Base-by-base conservation (phyloP, 2,113 vertebrate genomes). In the Carettochelys insculpta region DNA sequence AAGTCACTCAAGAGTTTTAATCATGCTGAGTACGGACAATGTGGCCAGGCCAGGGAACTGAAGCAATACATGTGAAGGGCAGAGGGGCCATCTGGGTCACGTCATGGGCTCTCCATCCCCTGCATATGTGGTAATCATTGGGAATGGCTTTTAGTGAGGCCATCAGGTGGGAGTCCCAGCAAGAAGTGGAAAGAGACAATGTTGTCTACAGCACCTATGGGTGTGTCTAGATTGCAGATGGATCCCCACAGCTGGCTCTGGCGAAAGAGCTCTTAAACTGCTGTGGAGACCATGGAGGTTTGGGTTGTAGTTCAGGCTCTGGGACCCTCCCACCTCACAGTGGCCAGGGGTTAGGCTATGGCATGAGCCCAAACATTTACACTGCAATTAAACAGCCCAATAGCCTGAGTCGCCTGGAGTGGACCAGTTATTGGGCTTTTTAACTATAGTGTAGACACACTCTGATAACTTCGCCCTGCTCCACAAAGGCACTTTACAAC, bases 21-120 rank as follows among this genome's bases (percentile, higher is more conserved):
- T 3, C 3, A 48, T 20, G 22, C 24, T 80, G n/a, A 83, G 38
- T 24, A 89, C 89, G 29, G 68, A 25, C 41, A 31, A 56, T 4
- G 11, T 27, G 38, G 17, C 27, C 2, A 0, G 25, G 34, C 7
- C 51, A 34, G 22, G 11, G 20, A 19, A 61, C 1, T 1, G 2
- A 8, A 34, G 6, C 17, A 47, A 24, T 38, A 8, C 8, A 8
- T 8, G 9, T n/a, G n/a, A n/a, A n/a, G n/a, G n/a, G n/a, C n/a
- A n/a, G n/a, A n/a, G n/a, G n/a, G n/a, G n/a, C n/a, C n/a, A n/a
- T n/a, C n/a, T n/a, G n/a, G n/a, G n/a, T n/a, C n/a, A n/a, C n/a
- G n/a, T n/a, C n/a, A n/a, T n/a, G n/a, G n/a, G n/a, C n/a, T n/a
- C n/a, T n/a, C n/a, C n/a, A n/a, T n/a, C n/a, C n/a, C 5, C 2